phyloP scores from a whole-genome alignment of 1,140 invertebrate genomes.

The Solenopsis invicta region DNA sequence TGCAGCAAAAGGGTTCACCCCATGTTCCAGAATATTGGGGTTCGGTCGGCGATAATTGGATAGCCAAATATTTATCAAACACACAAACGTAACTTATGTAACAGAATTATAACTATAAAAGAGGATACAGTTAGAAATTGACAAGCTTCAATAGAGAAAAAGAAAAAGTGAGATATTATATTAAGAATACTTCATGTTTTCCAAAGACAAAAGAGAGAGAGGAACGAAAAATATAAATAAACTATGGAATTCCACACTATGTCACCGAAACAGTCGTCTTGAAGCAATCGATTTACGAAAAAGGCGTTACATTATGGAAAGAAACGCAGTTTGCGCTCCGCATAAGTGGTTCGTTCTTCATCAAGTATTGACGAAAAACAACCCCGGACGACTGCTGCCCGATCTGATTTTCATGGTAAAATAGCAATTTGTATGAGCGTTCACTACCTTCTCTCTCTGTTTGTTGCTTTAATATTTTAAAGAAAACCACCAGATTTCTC shows the following conservation, averaged over 20 bases:
- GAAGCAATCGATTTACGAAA: conserved; percentile 49
- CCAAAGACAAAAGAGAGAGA: neutral
- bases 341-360: conserved; percentile 50
- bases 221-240: conserved; percentile 34
- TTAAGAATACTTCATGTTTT: neutral
- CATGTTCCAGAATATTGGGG: neutral
- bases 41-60: conserved; percentile 50
- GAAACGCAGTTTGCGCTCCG: conserved; percentile 49
- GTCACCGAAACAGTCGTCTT: conserved; percentile 20
- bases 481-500: conserved; percentile 67
- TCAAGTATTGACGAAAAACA: conserved; percentile 80
- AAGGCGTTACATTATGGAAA: conserved; percentile 64
- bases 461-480: conserved; percentile 78
- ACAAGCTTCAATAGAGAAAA: neutral
- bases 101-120: conserved; percentile 27
- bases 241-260: conserved; percentile 13
- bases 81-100: conserved; percentile 3
- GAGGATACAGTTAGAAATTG: conserved; percentile 13
- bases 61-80: conserved; percentile 69
- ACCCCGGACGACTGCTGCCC: conserved; percentile 60
- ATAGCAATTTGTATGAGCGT: conserved; percentile 81
- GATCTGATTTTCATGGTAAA: conserved; percentile 78
- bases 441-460: neutral
- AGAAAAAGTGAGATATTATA: conserved; percentile 14
- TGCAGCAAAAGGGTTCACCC: conserved; percentile 24